Evolutionary conservation across 2,888 invertebrate genomes (phyloP).

Genomic region (Diarsia brunnea): DNA sequence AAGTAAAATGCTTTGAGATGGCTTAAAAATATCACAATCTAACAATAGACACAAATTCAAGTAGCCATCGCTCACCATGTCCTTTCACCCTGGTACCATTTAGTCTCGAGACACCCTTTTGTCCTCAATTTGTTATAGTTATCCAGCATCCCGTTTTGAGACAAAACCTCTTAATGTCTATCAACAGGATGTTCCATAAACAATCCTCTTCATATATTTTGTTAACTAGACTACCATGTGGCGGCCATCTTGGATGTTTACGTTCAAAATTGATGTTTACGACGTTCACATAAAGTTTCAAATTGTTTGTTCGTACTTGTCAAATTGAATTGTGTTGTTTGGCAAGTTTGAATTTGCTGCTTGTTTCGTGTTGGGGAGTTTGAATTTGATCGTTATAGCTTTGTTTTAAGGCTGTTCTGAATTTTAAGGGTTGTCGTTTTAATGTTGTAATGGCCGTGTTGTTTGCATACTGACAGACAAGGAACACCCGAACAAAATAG

Average conservation of each 20-base stretch:
- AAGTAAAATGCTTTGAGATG: not conserved
- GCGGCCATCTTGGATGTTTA: constrained; percentile 70
- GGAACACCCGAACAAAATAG: constrained; percentile 82
- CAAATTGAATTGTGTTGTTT: constrained; percentile 68
- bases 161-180: constrained; percentile 81
- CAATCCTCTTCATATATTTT: constrained; percentile 85
- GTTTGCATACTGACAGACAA: constrained; percentile 84
- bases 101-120: constrained; percentile 34
- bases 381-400: constrained; percentile 66
- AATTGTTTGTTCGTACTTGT: constrained; percentile 69
- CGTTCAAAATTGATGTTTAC: constrained; percentile 65
- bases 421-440: constrained; percentile 54
- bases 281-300: constrained; percentile 70
- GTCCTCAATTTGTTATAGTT: constrained; percentile 63
- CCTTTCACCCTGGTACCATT: constrained; percentile 47
- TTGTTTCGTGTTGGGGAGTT: constrained; percentile 55
- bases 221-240: constrained; percentile 84
- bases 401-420: constrained; percentile 61
- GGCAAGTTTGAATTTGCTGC: constrained; percentile 68
- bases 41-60: not conserved
- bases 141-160: constrained; percentile 66
- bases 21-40: constrained; percentile 19
- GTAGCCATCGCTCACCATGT: constrained; percentile 38
- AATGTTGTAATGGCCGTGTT: constrained; percentile 69
- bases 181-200: constrained; percentile 83